Evolutionary conservation across 2,888 invertebrate species (phyloP).

Genomic region (Acrobeloides nanus): DNA sequence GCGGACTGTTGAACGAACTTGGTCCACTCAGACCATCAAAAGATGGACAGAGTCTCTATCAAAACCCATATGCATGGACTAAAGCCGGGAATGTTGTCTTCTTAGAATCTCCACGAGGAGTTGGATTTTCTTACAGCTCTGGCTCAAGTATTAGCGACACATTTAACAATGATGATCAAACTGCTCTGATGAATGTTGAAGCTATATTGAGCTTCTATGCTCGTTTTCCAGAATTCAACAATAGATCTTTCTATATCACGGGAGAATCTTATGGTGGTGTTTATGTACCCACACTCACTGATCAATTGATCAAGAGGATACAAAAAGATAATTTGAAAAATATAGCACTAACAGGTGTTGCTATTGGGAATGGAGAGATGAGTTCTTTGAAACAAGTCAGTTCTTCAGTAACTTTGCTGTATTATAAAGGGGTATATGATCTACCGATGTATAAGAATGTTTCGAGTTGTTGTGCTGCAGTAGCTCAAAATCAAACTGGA

Average conservation of each 20-base stretch:
- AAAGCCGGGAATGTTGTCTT: slow-evolving; percentile 58
- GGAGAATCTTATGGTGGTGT: slow-evolving; percentile 49
- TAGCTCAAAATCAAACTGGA: not conserved
- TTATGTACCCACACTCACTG: slow-evolving; percentile 21
- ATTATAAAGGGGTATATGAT: slow-evolving; percentile 17
- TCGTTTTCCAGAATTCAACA: slow-evolving; percentile 56
- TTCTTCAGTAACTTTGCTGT: slow-evolving; percentile 24
- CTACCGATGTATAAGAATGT: slow-evolving; percentile 4
- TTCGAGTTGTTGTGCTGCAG: slow-evolving; percentile 3
- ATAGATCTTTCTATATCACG: slow-evolving; percentile 57
- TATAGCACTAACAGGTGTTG: slow-evolving; percentile 41
- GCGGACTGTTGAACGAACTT: slow-evolving; percentile 56
- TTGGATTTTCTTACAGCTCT: slow-evolving; percentile 56
- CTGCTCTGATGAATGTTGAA: slow-evolving; percentile 56
- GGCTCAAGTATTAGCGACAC: slow-evolving; percentile 9
- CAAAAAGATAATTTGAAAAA: slow-evolving; percentile 21
- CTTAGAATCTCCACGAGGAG: slow-evolving; percentile 59
- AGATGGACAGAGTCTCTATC: slow-evolving; percentile 43
- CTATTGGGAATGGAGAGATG: slow-evolving; percentile 49
- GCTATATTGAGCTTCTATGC: slow-evolving; percentile 57
- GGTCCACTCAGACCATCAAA: slow-evolving; percentile 55
- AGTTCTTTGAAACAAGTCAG: slow-evolving; percentile 33
- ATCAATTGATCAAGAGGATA: slow-evolving; percentile 14
- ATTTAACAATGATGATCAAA: slow-evolving; percentile 48
- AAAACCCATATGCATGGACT: slow-evolving; percentile 53